phyloP scores from a whole-genome alignment of 2,113 vertebrate genomes.

The Vidua chalybeata region DNA sequence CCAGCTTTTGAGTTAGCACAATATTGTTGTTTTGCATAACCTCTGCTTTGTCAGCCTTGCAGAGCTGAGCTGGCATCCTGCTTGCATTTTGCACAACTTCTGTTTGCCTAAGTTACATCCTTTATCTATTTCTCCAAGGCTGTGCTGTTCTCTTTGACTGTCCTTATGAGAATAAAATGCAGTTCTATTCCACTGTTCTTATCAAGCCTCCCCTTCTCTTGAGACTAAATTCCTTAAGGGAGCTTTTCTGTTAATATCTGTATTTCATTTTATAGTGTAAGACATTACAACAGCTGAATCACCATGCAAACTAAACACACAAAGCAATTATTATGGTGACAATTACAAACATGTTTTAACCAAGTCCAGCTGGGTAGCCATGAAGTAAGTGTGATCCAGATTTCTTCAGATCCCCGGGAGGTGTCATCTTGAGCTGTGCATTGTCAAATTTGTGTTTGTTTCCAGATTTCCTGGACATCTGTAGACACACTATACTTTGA shows the following conservation, averaged over 20 bases:
- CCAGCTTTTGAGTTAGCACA: not conserved
- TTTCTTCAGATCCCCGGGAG: not conserved
- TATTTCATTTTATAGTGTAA: not conserved
- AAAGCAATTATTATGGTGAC: not conserved
- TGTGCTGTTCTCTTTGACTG: not conserved
- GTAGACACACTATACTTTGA: not conserved
- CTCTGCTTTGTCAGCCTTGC: not conserved
- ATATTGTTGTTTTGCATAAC: not conserved
- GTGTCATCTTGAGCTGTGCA: not conserved
- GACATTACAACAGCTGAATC: not conserved
- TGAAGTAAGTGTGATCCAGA: not conserved
- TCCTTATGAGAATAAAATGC: not conserved
- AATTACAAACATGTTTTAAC: not conserved
- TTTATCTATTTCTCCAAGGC: not conserved
- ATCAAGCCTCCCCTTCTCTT: not conserved
- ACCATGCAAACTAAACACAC: not conserved
- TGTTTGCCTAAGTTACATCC: not conserved
- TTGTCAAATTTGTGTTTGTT: not conserved
- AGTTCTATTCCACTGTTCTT: not conserved
- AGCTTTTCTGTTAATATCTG: not conserved
- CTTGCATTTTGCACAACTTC: not conserved
- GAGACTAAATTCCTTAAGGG: not conserved
- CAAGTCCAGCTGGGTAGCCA: not conserved
- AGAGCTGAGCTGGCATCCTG: not conserved
- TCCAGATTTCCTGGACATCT: not conserved